Evolutionary conservation across 2,888 invertebrate genomes (phyloP).

Genomic region (Nemoura dubitans): DNA sequence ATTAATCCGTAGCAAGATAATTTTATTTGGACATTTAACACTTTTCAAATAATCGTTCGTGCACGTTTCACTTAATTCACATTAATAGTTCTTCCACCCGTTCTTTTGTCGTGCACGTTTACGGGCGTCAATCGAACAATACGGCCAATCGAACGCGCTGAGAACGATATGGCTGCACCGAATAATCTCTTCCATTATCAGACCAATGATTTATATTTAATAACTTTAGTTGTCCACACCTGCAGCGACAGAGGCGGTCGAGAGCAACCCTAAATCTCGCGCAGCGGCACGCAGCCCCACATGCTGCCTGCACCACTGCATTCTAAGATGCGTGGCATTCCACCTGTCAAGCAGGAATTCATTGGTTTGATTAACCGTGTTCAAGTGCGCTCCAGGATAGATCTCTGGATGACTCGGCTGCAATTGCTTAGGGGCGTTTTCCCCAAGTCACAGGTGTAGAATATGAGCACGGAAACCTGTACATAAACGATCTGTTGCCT

Average conservation of each 20-base stretch:
- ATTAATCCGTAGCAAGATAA: background rate
- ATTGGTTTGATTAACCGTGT: slow-evolving; percentile 39
- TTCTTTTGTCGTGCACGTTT: background rate
- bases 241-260: slow-evolving; percentile 29
- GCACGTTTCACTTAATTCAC: background rate
- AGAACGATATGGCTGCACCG: slow-evolving; percentile 29
- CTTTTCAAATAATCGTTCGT: background rate
- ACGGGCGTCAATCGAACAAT: slow-evolving; percentile 22
- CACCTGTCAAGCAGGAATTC: slow-evolving; percentile 31
- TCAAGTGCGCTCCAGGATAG: slow-evolving; percentile 9
- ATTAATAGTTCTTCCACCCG: background rate
- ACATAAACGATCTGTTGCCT: background rate
- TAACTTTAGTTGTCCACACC: slow-evolving; percentile 27
- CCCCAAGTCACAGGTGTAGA: slow-evolving; percentile 17
- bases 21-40: background rate
- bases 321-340: slow-evolving; percentile 8
- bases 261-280: slow-evolving; percentile 27
- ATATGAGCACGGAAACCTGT: background rate
- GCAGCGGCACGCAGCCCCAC: background rate
- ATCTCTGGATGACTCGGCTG: slow-evolving; percentile 28
- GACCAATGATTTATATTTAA: slow-evolving; percentile 28
- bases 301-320: background rate
- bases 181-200: slow-evolving; percentile 35
- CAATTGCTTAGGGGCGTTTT: slow-evolving; percentile 31
- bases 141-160: background rate